These are phyloP conservation scores for Sylvia borin DNA, from an alignment of 2,797 vertebrate genomes.

Conservation along the genomic window DNA sequence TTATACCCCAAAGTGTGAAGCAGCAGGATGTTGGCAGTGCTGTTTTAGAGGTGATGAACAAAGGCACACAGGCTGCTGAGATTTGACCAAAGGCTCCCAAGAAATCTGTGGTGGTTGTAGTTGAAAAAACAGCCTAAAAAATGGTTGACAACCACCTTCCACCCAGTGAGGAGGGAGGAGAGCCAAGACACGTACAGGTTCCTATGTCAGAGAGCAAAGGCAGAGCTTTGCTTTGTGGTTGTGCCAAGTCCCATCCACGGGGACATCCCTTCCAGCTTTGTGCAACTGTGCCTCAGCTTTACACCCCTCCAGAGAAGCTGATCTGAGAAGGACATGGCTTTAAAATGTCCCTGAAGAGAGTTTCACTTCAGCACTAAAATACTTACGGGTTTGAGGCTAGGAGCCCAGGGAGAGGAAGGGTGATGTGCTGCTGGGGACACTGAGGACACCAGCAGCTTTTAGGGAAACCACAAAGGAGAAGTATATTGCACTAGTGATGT, in stretches of 20 bases:
- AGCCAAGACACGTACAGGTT: background rate
- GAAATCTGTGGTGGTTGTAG: background rate
- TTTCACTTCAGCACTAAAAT: background rate
- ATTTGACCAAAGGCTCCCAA: background rate
- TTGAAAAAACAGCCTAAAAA: background rate
- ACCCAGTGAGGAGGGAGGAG: background rate
- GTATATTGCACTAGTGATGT: background rate
- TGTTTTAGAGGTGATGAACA: background rate
- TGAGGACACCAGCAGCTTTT: background rate
- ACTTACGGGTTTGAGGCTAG: background rate
- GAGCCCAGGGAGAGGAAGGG: background rate
- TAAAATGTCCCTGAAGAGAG: background rate
- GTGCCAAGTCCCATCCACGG: background rate
- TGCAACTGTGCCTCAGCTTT: background rate
- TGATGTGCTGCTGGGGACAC: background rate
- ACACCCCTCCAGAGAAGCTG: background rate
- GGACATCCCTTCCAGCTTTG: background rate
- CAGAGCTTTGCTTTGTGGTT: background rate
- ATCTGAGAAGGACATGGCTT: background rate
- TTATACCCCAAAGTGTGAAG: background rate
- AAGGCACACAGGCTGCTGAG: background rate
- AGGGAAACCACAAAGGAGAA: background rate
- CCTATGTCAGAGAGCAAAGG: background rate
- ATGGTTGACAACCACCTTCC: background rate
- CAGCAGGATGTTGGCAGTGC: background rate